These are phyloP conservation scores for Poeciliopsis paucimaculata DNA, from an alignment of 2,797 vertebrate species.

Conservation along the genomic window DNA sequence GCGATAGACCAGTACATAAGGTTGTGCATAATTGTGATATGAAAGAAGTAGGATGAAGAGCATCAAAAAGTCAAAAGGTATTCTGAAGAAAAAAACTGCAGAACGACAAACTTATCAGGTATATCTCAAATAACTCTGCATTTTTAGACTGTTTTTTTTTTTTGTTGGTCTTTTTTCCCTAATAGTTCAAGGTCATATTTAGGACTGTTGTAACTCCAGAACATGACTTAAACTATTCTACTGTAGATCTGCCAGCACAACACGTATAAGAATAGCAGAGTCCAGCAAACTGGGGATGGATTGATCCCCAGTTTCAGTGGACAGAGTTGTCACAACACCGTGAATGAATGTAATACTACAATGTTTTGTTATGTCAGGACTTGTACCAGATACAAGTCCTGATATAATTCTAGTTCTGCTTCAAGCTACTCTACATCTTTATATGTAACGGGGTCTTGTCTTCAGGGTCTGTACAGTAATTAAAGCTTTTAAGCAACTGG, in stretches of 20 bases:
- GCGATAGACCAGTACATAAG: neutral
- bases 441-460: too few relatives aligned
- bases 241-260: neutral
- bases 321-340: too few relatives aligned
- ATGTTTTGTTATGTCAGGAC: too few relatives aligned
- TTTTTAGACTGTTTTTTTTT: neutral
- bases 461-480: too few relatives aligned
- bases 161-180: neutral
- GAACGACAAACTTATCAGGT: neutral
- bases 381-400: too few relatives aligned
- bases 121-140: neutral
- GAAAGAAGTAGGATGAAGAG: neutral
- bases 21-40: neutral
- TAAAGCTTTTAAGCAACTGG: too few relatives aligned
- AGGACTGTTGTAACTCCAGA: neutral
- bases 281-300: too few relatives aligned
- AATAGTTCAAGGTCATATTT: neutral
- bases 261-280: too few relatives aligned
- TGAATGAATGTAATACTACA: too few relatives aligned
- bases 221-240: neutral
- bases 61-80: neutral
- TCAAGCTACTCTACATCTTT: too few relatives aligned
- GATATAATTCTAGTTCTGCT: too few relatives aligned
- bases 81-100: neutral
- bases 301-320: too few relatives aligned